A percentile compares a stretch with the other conserved stretches of the same genome.
Conservation (phyloP, 53 echinoderm and acorn worm genomes). For the Echinometra lucunter region DNA sequence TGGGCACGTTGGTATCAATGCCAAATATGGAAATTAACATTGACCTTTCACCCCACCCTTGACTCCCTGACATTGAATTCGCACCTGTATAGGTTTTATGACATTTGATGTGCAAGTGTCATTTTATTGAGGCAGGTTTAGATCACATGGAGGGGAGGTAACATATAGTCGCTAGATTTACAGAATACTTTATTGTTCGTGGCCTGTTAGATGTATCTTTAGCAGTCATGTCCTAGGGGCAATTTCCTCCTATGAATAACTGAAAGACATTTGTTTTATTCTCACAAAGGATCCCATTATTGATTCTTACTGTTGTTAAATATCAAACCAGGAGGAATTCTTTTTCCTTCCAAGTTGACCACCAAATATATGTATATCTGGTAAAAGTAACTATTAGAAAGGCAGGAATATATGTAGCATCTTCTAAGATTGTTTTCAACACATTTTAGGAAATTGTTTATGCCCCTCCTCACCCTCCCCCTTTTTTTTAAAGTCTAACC, state of each 20-base stretch:
- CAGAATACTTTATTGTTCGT: constrained; percentile 5
- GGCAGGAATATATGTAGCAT: neutral
- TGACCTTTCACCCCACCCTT: constrained; percentile 46
- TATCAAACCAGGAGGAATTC: neutral
- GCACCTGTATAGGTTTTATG: constrained; percentile 46
- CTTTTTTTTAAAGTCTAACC: neutral
- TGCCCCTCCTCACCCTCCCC: neutral
- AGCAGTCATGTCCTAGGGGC: neutral
- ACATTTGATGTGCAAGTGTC: constrained; percentile 45
- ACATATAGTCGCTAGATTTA: neutral
- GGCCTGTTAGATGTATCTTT: neutral
- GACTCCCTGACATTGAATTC: constrained; percentile 46
- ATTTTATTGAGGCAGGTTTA: neutral
- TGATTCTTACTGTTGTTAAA: neutral
- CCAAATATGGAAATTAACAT: constrained; percentile 36
- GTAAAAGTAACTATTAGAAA: neutral
- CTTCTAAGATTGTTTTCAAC: neutral
- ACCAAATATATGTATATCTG: neutral
- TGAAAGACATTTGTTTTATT: neutral
- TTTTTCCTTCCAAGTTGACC: neutral
- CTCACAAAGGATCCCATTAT: neutral
- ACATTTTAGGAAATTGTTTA: neutral
- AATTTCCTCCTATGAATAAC: neutral
- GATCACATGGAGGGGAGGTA: neutral
- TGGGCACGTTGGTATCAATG: constrained; percentile 21